Base-by-base conservation (phyloP, 2,113 vertebrate genomes). In the Nanorana parkeri region DNA sequence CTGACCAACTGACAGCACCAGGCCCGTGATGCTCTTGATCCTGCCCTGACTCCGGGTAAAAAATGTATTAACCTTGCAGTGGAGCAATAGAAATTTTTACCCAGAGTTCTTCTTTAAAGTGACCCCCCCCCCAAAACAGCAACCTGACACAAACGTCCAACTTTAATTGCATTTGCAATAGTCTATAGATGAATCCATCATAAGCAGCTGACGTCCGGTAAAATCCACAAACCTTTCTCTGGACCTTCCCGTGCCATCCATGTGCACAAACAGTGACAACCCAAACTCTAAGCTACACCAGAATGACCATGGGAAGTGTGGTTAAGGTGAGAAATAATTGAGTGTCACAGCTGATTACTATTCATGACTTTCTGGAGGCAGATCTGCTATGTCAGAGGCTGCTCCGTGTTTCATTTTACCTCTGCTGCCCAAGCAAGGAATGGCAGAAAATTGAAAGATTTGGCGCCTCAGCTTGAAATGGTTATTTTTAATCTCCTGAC, bases 401-500 rank as follows among this genome's bases (percentile, higher is more conserved):
- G 24, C 55, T 60, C 67, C 51, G 76, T 60, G 81, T 86, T 86
- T 86, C 75, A 76, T 87, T 86, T 80, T 67, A 63, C 78, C 78
- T 83, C n/a, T 1, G 52, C 60, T n/a, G 64, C 66, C 72, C 19
- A 13, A 20, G 2, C 69, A 1, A 68, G 36, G 2, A 54, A 52
- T 0, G 19, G 55, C 5, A 68, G 63, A 60, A 66, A 76, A 24
- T 60, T 41, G 61, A 65, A 67, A 76, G 52, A 36, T 66, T 67
- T 32, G 20, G 47, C 20, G 78, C 32, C 69, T 51, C 47, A 36
- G 47, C 19, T 23, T 36, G 17, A 67, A 82, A 55, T 32, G 56
- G 24, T 52, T 65, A 58, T 55, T 29, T 80, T 80, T 69, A 60
- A 69, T 80, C 78, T 69, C 66, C 32, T 60, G 55, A 20, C 8